Evolutionary conservation across 2,797 vertebrate genomes (phyloP).

Genomic region (Anisognathus igniventris): DNA sequence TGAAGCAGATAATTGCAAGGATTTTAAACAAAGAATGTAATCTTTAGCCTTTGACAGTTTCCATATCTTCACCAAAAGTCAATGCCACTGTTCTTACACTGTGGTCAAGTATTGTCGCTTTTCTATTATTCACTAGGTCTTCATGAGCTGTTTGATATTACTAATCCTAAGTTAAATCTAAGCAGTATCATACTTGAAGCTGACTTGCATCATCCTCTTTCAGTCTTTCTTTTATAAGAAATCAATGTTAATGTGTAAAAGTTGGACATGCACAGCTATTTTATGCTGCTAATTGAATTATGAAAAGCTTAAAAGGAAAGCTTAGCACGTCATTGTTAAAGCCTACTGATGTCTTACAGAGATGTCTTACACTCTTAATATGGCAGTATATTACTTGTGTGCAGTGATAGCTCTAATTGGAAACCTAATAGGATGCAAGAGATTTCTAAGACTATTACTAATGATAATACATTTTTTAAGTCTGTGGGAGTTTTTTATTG

Average conservation of each 20-base stretch:
- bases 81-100: neutral
- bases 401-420: constrained; percentile 8
- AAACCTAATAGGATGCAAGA: constrained; percentile 7
- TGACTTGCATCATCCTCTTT: neutral
- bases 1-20: neutral
- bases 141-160: neutral
- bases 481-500: constrained; percentile 23
- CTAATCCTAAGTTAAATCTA: neutral
- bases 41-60: constrained; percentile 7
- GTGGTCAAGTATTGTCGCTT: neutral
- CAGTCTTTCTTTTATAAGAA: constrained; percentile 16
- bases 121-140: neutral
- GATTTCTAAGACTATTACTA: constrained; percentile 1
- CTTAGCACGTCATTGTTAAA: neutral
- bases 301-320: neutral
- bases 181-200: neutral
- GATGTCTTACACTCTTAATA: neutral
- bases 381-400: neutral
- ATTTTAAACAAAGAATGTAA: constrained; percentile 23
- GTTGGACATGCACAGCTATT: neutral
- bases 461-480: constrained; percentile 17
- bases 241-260: constrained; percentile 18
- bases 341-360: neutral
- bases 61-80: neutral
- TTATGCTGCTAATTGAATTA: constrained; percentile 26